Base-by-base conservation (phyloP, 2,888 invertebrate genomes). In the Andrena bucephala region DNA sequence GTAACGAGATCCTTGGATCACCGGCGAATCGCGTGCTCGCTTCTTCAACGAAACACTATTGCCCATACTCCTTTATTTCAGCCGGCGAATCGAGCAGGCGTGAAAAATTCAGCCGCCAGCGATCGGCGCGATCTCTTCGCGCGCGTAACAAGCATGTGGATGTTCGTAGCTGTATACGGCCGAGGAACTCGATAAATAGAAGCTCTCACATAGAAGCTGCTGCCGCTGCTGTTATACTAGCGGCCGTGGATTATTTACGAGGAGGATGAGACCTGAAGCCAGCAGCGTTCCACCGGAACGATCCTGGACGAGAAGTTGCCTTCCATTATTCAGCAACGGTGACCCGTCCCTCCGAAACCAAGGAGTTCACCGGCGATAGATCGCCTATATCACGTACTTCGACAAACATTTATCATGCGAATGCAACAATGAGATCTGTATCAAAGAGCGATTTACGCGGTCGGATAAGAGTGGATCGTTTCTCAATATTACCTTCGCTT, bases 171-270 rank as follows among this genome's bases (percentile, higher is more conserved):
- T 24, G 29, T 77, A 31, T 62, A 66, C 36, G 60, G 62, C 63
- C 60, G 31, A 13, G 48, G 50, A 54, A 60, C 48, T 16, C 31
- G 48, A 81, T 74, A 82, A 85, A 77, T 75, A 76, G 80, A 31
- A 57, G 60, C 20, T 36, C 29, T 33, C 72, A 2, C 48, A 68
- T 68, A 73, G 60, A 74, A 68, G 77, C 27, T 27, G 36, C 27
- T 65, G 29, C 62, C 50, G 71, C 50, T 75, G 71, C 57, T 76
- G 80, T 68, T 70, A 60, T 75, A 27, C 65, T 66, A 84, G 16
- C 67, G 54, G 50, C 59, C 60, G 59, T 82, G 31, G 81, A 84
- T 89, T 89, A 89, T 86, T 89, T 89, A 89, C 74, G 78, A 81
- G 83, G 36, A 33, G 76, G 62, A 73, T 75, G 62, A 76, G 65